A percentile compares a stretch with the other conserved stretches of the same genome.
phyloP scores from a whole-genome alignment of 2,113 vertebrate species.

The Puma concolor region DNA sequence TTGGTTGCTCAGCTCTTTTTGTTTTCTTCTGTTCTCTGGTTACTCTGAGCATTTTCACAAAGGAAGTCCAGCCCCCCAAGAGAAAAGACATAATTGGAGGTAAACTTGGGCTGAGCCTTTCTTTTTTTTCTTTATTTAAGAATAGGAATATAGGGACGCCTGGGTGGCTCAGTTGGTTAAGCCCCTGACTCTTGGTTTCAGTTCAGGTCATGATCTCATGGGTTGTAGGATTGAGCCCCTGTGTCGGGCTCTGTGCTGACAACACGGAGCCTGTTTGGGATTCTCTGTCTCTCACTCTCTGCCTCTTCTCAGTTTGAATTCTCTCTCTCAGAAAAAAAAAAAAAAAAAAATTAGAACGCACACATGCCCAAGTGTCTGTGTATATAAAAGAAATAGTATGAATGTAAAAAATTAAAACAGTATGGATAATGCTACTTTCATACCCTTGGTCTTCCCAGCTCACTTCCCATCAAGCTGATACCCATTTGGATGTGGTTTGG shows the following conservation, averaged over 20 bases:
- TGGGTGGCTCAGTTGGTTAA: too few species aligned
- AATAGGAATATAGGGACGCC: not conserved
- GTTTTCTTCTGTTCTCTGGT: not conserved
- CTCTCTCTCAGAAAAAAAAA: too few species aligned
- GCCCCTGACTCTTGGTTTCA: too few species aligned
- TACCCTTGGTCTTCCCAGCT: too few species aligned
- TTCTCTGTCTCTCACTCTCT: too few species aligned
- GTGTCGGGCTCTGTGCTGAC: too few species aligned
- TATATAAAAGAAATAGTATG: not conserved
- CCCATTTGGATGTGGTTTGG: not conserved
- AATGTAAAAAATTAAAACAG: not conserved
- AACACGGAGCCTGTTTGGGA: too few species aligned
- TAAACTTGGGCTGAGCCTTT: not conserved
- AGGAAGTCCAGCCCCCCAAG: not conserved
- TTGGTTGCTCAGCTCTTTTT: not conserved
- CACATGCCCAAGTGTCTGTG: not conserved
- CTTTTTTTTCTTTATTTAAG: not conserved
- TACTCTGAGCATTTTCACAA: not conserved
- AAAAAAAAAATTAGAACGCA: not conserved
- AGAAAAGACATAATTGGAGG: not conserved
- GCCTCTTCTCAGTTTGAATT: too few species aligned
- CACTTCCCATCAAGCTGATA: too few species aligned
- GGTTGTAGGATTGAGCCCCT: too few species aligned
- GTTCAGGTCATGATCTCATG: too few species aligned
- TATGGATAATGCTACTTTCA: not conserved